Conservation (phyloP, 2,113 vertebrate genomes). For the Arizona elegans region DNA sequence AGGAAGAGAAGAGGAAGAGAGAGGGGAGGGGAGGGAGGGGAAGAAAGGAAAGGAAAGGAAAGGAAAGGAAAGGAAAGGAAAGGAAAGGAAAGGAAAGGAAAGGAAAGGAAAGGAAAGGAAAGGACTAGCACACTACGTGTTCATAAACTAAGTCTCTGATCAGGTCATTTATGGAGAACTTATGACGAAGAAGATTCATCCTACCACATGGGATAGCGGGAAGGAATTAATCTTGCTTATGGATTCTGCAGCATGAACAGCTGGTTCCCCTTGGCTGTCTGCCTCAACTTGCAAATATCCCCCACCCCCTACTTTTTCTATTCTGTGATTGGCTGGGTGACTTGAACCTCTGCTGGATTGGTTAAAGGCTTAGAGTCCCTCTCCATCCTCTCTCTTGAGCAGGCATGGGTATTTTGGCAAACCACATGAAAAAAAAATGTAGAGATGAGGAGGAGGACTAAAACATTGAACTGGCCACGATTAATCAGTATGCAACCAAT, state of each 20-base stretch:
- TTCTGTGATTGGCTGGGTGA: not conserved
- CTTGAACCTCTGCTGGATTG: not conserved
- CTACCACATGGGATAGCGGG: not conserved
- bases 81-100: not conserved
- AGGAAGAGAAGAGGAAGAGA: too few relatives aligned
- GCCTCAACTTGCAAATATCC: not conserved
- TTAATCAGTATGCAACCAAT: not conserved
- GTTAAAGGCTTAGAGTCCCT: not conserved
- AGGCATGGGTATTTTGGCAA: not conserved
- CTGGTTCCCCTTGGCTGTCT: slow-evolving; percentile 8
- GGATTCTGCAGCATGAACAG: not conserved
- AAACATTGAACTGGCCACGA: not conserved
- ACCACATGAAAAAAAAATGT: not conserved
- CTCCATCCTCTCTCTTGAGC: not conserved
- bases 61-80: not conserved
- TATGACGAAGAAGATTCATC: not conserved
- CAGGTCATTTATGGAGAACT: not conserved
- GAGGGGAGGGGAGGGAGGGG: too few relatives aligned
- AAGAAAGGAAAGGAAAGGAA: too few relatives aligned
- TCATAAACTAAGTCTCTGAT: not conserved
- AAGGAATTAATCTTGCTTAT: not conserved
- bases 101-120: not conserved
- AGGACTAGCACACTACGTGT: not conserved
- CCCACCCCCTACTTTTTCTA: not conserved
- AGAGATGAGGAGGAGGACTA: not conserved